Conservation (phyloP, 2,888 invertebrate species). For the Orthonevra nobilis region DNA sequence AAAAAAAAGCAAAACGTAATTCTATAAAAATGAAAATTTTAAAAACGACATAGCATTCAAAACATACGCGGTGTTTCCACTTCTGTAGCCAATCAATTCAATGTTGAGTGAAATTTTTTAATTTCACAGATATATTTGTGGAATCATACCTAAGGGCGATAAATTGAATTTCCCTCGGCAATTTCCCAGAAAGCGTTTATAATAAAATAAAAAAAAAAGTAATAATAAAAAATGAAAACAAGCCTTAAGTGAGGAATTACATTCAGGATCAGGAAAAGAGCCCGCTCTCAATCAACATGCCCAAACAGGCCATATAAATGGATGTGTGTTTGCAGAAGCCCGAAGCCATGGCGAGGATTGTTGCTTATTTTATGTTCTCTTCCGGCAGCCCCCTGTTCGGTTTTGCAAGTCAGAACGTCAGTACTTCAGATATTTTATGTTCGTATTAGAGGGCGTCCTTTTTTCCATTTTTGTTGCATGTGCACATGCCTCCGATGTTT, state of each 20-base stretch:
- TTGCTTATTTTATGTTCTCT: slow-evolving; percentile 38
- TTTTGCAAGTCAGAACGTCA: slow-evolving; percentile 9
- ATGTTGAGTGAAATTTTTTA: slow-evolving; percentile 16
- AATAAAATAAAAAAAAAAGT: too few relatives aligned
- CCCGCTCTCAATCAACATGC: slow-evolving; percentile 31
- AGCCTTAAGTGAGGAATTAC: not conserved
- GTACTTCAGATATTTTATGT: slow-evolving; percentile 37
- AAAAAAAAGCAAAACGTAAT: too few relatives aligned
- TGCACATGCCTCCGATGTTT: slow-evolving; percentile 13
- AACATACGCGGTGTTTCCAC: not conserved
- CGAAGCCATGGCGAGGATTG: slow-evolving; percentile 8
- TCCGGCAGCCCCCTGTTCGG: slow-evolving; percentile 35
- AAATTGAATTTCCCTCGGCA: slow-evolving; percentile 17
- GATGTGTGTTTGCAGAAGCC: slow-evolving; percentile 4
- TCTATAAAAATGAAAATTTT: too few relatives aligned
- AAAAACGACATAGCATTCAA: slow-evolving; percentile 18
- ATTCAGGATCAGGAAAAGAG: not conserved
- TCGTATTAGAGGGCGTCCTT: not conserved
- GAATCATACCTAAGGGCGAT: slow-evolving; percentile 4
- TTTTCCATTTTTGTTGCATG: not conserved
- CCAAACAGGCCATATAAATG: slow-evolving; percentile 30
- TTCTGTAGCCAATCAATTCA: slow-evolving; percentile 15
- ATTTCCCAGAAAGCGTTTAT: too few relatives aligned
- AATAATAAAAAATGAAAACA: not conserved
- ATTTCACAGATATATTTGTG: slow-evolving; percentile 5